Conservation (phyloP, 2,113 vertebrate genomes). For the Nestor notabilis region DNA sequence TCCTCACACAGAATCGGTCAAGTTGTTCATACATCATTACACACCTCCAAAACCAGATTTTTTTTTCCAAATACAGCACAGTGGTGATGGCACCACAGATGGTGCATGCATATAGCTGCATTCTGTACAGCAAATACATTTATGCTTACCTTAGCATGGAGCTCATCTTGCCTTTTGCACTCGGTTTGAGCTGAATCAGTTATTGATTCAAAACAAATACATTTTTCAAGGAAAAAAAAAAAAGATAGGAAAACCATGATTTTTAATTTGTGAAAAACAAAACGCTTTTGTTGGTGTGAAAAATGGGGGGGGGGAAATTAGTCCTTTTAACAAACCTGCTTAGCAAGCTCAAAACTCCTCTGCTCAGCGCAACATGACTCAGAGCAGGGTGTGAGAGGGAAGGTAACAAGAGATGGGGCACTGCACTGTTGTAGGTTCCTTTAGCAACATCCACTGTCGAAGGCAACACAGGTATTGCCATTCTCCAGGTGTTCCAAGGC, state of each 20-base stretch:
- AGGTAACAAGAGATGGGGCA: neutral
- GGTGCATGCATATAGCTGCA: fast-evolving
- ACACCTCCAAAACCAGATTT: neutral
- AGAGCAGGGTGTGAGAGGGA: neutral
- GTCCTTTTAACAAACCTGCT: neutral
- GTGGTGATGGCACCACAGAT: neutral
- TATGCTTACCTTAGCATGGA: neutral
- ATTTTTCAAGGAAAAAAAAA: neutral
- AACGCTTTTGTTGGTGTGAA: neutral
- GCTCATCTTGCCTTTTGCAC: neutral
- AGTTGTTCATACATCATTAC: neutral
- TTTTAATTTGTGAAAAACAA: neutral
- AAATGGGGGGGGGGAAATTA: fast-evolving
- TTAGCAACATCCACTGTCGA: neutral
- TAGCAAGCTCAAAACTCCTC: neutral
- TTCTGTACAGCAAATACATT: neutral
- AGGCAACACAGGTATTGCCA: fast-evolving
- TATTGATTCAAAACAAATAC: neutral
- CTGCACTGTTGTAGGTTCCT: neutral
- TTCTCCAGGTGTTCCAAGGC: neutral
- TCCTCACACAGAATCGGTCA: neutral
- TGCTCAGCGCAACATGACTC: neutral
- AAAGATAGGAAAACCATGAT: neutral
- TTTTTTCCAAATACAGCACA: neutral
- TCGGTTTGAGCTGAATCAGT: neutral